A percentile compares a stretch with the other conserved stretches of the same genome.
phyloP scores from a whole-genome alignment of 2,113 vertebrate species.

The Amphiprion ocellaris region DNA sequence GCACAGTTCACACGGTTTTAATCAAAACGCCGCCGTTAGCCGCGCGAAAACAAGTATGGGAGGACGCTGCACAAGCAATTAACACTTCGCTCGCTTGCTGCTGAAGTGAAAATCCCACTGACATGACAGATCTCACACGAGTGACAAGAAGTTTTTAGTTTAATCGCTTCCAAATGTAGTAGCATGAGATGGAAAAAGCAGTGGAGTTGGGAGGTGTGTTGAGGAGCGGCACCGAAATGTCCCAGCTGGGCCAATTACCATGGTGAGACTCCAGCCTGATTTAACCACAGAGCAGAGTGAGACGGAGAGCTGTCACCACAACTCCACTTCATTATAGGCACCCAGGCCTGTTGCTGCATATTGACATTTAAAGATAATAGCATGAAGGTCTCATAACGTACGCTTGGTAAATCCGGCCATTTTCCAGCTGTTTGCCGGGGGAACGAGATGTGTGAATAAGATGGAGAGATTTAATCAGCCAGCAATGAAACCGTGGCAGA shows the following conservation, averaged over 20 bases:
- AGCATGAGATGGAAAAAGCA: constrained; percentile 61
- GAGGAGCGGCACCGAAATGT: constrained; percentile 72
- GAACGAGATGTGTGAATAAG: constrained; percentile 18
- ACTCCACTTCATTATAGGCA: constrained; percentile 56
- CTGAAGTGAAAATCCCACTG: constrained; percentile 6
- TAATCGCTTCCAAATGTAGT: constrained; percentile 57
- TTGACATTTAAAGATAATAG: constrained; percentile 68
- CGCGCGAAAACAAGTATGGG: constrained; percentile 21
- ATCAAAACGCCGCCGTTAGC: constrained; percentile 2
- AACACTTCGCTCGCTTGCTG: constrained; percentile 32
- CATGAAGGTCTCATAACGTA: constrained; percentile 35
- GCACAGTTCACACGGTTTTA: constrained; percentile 4
- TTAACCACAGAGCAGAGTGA: constrained; percentile 54
- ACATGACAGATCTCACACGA: constrained; percentile 2
- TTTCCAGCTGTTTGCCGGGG: constrained; percentile 56
- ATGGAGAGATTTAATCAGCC: constrained; percentile 39
- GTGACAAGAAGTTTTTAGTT: constrained; percentile 46
- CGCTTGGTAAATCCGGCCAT: constrained; percentile 46
- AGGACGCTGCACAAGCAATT: constrained; percentile 39
- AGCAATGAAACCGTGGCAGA: constrained; percentile 26
- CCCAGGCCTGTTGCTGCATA: constrained; percentile 37
- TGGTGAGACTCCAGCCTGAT: constrained; percentile 51
- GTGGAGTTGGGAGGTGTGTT: constrained; percentile 60
- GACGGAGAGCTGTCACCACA: constrained; percentile 60
- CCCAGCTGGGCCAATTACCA: constrained; percentile 74